Evolutionary conservation across 2,797 vertebrate genomes (phyloP).

Genomic region (Enteromius unitaeniatus): DNA sequence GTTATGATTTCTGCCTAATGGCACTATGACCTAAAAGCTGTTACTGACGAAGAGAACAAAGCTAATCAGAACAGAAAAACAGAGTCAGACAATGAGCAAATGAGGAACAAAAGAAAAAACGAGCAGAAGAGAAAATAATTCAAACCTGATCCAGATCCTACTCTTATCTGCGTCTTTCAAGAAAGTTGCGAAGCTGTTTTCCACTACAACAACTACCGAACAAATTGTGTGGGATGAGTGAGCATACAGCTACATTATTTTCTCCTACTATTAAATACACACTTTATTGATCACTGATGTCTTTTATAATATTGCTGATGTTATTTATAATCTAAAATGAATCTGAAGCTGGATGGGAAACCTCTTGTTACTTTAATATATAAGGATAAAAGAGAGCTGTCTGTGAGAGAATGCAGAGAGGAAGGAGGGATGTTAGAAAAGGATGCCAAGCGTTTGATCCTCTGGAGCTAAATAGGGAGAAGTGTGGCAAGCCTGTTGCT

Average conservation of each 20-base stretch:
- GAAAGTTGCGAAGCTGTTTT: not conserved
- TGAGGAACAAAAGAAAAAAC: not conserved
- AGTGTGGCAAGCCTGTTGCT: conserved; percentile 38
- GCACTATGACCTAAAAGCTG: conserved; percentile 41
- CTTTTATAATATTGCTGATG: not conserved
- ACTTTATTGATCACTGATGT: not conserved
- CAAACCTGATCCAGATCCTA: not conserved
- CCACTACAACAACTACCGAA: not conserved
- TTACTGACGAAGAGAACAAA: conserved; percentile 10
- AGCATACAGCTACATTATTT: not conserved
- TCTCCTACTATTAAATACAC: not conserved
- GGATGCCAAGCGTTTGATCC: conserved; percentile 49
- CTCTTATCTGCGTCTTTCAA: not conserved
- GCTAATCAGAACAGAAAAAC: conserved; percentile 27
- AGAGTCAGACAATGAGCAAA: conserved; percentile 2
- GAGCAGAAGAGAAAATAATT: not conserved
- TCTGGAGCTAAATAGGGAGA: conserved; percentile 44
- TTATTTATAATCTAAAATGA: not conserved
- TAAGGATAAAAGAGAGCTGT: conserved; percentile 3
- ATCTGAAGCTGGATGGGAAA: not conserved
- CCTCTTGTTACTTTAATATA: conserved; percentile 23
- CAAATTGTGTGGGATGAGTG: not conserved
- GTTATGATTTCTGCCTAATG: conserved; percentile 45
- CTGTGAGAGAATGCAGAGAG: conserved; percentile 16
- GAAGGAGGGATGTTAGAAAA: conserved; percentile 25